A percentile compares a stretch with the other conserved stretches of the same genome.
Evolutionary conservation across 1,140 invertebrate genomes (phyloP).

Genomic region (Scaptomyza hsui): DNA sequence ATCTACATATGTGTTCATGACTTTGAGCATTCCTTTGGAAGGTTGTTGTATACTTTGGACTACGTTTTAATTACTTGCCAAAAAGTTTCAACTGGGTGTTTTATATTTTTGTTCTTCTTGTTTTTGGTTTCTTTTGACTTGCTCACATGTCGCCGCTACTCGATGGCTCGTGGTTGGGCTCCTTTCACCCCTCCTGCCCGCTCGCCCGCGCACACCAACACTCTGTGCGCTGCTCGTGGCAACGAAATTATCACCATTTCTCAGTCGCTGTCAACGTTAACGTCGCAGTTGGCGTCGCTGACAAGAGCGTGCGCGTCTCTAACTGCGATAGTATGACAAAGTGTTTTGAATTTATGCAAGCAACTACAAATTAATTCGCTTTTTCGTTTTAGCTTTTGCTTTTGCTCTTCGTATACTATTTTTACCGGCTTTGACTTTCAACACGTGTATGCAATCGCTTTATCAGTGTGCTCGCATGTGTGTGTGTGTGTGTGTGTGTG

Average conservation of each 20-base stretch:
- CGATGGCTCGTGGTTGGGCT: not conserved
- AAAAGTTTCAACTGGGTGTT: constrained; percentile 26
- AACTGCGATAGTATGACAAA: constrained; percentile 64
- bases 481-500: constrained; percentile 12
- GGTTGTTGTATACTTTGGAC: not conserved
- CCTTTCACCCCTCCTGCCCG: not conserved
- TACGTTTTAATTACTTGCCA: constrained; percentile 2
- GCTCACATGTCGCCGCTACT: constrained; percentile 4
- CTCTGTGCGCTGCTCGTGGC: constrained; percentile 50
- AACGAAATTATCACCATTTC: constrained; percentile 67
- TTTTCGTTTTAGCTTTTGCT: constrained; percentile 53
- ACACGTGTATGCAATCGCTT: constrained; percentile 51
- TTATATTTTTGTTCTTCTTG: constrained; percentile 14
- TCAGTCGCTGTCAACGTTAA: constrained; percentile 6
- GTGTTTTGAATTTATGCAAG: constrained; percentile 75
- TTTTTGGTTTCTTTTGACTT: constrained; percentile 8
- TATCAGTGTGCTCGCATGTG: not conserved
- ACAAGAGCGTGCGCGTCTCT: constrained; percentile 28
- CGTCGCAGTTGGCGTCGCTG: not conserved
- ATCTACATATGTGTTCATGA: not conserved
- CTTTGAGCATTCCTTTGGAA: not conserved
- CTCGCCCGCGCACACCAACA: not conserved
- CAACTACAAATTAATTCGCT: constrained; percentile 74
- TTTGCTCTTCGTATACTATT: constrained; percentile 41
- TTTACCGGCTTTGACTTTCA: constrained; percentile 38